Evolutionary conservation across 2,797 vertebrate species (phyloP), one percentile per base, ranked within the genome.

Genomic region (Parauchenoglanis ngamensis): DNA sequence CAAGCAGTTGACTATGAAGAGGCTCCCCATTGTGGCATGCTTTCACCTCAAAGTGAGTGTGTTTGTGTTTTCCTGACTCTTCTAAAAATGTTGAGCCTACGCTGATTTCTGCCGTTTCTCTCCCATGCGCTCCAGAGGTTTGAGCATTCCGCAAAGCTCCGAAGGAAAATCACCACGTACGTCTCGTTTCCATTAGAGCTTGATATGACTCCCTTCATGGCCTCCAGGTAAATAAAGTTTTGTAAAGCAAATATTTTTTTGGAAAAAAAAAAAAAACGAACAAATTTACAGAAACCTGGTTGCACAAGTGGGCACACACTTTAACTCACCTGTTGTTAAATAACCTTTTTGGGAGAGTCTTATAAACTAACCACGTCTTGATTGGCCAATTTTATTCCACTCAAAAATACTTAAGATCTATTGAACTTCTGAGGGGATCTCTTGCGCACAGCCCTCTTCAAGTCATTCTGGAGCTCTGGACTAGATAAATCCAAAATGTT

Each of bases 1-100:
- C 89, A 99, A 99, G 95, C 98, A 99, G 96, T 97, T 99, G 95
- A 99, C 98, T 92, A 99, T 99, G 98, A 99, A 99, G 96, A 99
- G 98, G 93, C 95, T 99, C 93, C 98, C 98, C 90, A 99, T 99
- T 61, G 98, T 99, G 94, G 98, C 98, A 85, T 99, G 98, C 95
- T 99, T 99, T 94, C 98, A 99, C 94, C 98, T 99, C 94, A 99
- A 99, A 96, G 98, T 99, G 95, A 97, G 98, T 96, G 54, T 23
- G 70, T 89, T 8, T n/a, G 19, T 25, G 31, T 1, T 46, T 76
- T 86, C 83, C 88, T 86, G 89, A 90, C 17, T 46, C 46, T 21
- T 54, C 44, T 15, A 5, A 23, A 4, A 17, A 56, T 21, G 4
- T 54, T 52, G 0, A 65, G 15, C 0, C 8, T 10, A 0, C n/a